A percentile compares a stretch with the other conserved stretches of the same genome.
Evolutionary conservation across 2,888 invertebrate genomes (phyloP).

Genomic region (Muschampia plurimacula): DNA sequence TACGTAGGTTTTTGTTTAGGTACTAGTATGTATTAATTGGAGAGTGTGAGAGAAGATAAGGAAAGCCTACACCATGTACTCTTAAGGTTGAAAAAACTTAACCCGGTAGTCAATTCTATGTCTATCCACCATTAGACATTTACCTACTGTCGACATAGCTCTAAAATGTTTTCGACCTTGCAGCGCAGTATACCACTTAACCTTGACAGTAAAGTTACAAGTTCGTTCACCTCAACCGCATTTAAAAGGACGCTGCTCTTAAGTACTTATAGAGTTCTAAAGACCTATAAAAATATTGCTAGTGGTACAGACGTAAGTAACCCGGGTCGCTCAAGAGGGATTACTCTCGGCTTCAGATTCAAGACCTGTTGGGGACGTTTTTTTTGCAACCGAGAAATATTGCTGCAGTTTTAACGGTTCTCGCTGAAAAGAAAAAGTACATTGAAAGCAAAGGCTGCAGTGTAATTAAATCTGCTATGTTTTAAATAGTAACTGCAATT

Average conservation of each 20-base stretch:
- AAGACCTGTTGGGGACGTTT: constrained; percentile 10
- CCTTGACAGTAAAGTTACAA: constrained; percentile 4
- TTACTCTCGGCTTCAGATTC: constrained; percentile 46
- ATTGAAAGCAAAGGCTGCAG: neutral
- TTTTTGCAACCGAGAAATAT: constrained; percentile 22
- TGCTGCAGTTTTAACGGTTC: constrained; percentile 23
- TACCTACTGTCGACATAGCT: too few species aligned
- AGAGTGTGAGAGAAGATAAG: too few species aligned
- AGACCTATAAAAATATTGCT: constrained; percentile 13
- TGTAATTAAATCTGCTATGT: neutral
- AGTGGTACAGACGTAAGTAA: constrained; percentile 47
- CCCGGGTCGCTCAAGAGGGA: constrained; percentile 49
- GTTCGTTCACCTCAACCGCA: neutral
- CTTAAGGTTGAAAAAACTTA: too few species aligned
- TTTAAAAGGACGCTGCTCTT: neutral
- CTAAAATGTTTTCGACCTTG: neutral
- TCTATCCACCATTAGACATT: too few species aligned
- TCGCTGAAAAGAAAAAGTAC: constrained; percentile 22
- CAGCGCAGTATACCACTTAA: neutral
- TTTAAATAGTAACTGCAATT: neutral
- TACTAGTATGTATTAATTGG: too few species aligned
- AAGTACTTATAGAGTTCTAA: neutral
- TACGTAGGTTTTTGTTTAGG: too few species aligned
- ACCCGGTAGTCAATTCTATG: too few species aligned
- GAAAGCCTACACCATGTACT: too few species aligned